Evolutionary conservation across 1,140 invertebrate species (phyloP), one percentile per base, ranked within the genome.

Genomic region (Limonius californicus): DNA sequence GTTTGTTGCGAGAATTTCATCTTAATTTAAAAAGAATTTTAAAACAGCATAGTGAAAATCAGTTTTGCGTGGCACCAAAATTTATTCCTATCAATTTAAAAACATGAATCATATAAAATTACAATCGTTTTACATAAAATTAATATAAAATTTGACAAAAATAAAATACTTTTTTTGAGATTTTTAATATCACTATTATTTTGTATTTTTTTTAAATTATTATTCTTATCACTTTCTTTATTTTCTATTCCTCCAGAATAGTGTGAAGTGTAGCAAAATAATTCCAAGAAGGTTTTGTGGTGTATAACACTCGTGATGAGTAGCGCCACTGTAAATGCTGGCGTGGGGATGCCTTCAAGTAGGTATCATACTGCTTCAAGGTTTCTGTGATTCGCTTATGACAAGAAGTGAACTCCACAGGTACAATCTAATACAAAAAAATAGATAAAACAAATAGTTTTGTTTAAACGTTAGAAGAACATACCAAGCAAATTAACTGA

Each of bases 401-500:
- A 20, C 53, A 61, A 23, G 59, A 43, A 43, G 19, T 16, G 18
- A 61, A 56, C 18, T 56, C 53, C 14, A 42, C 21, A 21, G 54
- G 53, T 30, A 32, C 18, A 21, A 61, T 20, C 59, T 61, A 16
- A 1, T 27, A 47, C 9, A 57, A 19, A 59, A 47, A 14, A 2
- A 15, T 27, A 35, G 7, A 58, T 43, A 47, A 12, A 47, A 20
- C 8, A 54, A 21, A 8, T 7, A 57, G 39, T 20, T 12, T 42
- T 14, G 1, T 42, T 19, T 8, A 57, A 14, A 18, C 16, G 9
- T 4, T 4, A 42, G 18, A 20, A 27, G 6, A 4, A 59, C 30
- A 23, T 45, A 55, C 59, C 53, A 61, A 42, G 18, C 59, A 61
- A 20, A 61, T 23, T 19, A 32, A 43, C 20, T 61, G 59, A 39